Conservation (phyloP, 2,113 vertebrate genomes). For the Zootoca vivipara region DNA sequence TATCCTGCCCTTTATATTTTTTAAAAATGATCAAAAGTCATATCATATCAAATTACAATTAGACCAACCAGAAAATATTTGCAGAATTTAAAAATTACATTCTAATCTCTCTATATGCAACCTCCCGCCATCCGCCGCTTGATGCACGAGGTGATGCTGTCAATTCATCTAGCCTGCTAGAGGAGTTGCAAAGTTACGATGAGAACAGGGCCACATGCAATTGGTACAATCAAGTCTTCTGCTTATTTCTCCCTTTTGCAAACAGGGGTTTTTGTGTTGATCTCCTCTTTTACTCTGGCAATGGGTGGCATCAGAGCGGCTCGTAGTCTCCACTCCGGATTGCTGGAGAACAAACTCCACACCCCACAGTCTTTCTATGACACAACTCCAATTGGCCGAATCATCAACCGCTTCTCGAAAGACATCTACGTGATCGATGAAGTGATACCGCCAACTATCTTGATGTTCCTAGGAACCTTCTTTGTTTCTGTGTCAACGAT, state of each 20-base stretch:
- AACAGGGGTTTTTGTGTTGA: conserved; percentile 86
- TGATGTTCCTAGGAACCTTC: conserved; percentile 88
- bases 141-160: no score
- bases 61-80: no score
- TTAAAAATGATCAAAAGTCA: no score
- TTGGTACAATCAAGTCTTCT: rapidly evolving
- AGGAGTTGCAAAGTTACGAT: not conserved
- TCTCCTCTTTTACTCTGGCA: conserved; percentile 85
- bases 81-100: no score
- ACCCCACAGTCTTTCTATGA: conserved; percentile 95
- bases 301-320: conserved; percentile 87
- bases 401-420: conserved; percentile 98
- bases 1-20: no score
- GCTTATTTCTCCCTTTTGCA: not conserved
- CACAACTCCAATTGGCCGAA: conserved; percentile 90
- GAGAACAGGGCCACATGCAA: rapidly evolving
- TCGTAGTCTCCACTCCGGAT: conserved; percentile 77
- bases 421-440: conserved; percentile 93
- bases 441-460: conserved; percentile 82
- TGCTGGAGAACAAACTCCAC: conserved; percentile 91
- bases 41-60: no score
- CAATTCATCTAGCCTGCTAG: no score
- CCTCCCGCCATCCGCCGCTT: no score
- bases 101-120: no score
- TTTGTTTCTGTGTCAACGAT: conserved; percentile 86